A percentile compares a stretch with the other conserved stretches of the same genome.
Conservation (phyloP, 2,888 invertebrate species). For the Eristalis pertinax region DNA sequence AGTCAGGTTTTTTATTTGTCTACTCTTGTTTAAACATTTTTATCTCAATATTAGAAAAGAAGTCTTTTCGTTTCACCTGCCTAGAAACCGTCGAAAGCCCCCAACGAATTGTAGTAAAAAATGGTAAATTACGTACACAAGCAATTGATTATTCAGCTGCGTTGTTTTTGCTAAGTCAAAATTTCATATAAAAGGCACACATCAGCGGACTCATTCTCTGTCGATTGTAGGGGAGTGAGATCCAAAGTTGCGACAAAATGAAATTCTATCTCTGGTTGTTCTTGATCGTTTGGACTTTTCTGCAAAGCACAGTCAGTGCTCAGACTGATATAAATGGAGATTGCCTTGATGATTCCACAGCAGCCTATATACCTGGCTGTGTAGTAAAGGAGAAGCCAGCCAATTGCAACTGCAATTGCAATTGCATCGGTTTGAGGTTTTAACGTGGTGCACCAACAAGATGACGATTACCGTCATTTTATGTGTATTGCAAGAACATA, state of each 20-base stretch:
- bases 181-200: background rate
- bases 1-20: too few relatives aligned
- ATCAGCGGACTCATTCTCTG: background rate
- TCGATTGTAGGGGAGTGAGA: background rate
- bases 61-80: too few relatives aligned
- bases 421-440: background rate
- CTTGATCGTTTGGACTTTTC: background rate
- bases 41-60: too few relatives aligned
- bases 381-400: background rate
- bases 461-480: background rate
- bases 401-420: background rate
- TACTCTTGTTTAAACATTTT: too few relatives aligned
- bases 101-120: background rate
- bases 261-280: constrained; percentile 1
- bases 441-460: background rate
- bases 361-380: background rate
- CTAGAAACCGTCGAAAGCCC: too few relatives aligned
- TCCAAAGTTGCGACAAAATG: background rate
- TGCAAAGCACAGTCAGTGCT: background rate
- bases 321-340: constrained; percentile 8
- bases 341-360: background rate
- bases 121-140: background rate
- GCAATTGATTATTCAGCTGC: background rate
- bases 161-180: background rate
- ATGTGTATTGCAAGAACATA: too few relatives aligned